Evolutionary conservation across 2,888 invertebrate genomes (phyloP), one percentile per base, ranked within the genome.

Genomic region (Drosophila stalkeri): DNA sequence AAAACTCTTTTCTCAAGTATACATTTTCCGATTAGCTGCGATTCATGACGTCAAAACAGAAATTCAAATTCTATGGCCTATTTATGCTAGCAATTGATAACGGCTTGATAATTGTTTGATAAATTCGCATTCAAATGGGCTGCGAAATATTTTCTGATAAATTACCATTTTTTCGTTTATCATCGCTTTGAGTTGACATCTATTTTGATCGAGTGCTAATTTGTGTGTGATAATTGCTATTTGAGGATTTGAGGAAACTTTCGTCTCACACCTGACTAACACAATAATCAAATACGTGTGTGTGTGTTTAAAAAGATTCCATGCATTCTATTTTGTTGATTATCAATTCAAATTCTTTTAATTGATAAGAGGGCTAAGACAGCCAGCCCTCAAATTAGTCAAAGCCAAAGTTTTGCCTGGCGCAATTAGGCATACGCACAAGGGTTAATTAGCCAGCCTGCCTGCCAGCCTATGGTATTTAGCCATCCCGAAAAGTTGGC

Each of bases 191-290:
- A 16, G 14, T 71, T 71, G 81, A 74, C 82, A 76, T 72, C 79
- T 85, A 85, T 84, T 89, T 85, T 81, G 82, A 87, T 77, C 72
- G 75, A 69, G 55, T 63, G 82, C 39, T 85, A 82, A 82, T 82
- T 83, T 69, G 66, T 82, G 82, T 80, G 82, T 70, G 79, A 80
- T 81, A 70, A 73, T 64, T 72, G 49, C 31, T 31, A 11, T 43
- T 54, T 23, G 54, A 52, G 89, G 35, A 11, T 43, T 54, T 27
- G 54, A 54, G 89, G 73, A 81, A 83, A 80, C 72, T 71, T 73
- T 71, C 31, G 64, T 12, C 35, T 35, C 20, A 8, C 11, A 18
- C 16, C 35, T 49, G 56, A 54, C 49, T 61, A 57, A 35, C 54
- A 12, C 35, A n/a, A n/a, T 20, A 44, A 16, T 5, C 39, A 31